phyloP scores from a whole-genome alignment of 2,797 vertebrate genomes.

The Macrochelys suwanniensis region DNA sequence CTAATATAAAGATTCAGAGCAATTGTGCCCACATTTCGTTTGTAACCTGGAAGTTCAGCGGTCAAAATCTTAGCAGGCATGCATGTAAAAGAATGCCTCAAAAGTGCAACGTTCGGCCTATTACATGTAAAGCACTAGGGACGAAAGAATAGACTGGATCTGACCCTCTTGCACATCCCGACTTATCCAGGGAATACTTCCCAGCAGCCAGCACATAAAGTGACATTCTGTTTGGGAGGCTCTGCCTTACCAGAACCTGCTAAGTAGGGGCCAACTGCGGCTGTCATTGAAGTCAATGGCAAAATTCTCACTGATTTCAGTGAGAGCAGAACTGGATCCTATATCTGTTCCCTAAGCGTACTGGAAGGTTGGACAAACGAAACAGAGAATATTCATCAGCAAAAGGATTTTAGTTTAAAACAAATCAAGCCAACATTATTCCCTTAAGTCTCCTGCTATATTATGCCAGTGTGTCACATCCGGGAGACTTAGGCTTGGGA shows the following conservation, averaged over 20 bases:
- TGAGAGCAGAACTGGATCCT: not conserved
- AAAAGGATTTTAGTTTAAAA: constrained; percentile 30
- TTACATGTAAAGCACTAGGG: not conserved
- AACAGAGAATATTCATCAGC: constrained; percentile 26
- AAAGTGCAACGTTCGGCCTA: not conserved
- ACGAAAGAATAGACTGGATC: accelerated
- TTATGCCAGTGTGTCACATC: not conserved
- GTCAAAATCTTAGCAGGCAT: constrained; percentile 23
- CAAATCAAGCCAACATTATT: not conserved
- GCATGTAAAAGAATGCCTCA: constrained; percentile 11
- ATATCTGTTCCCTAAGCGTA: not conserved
- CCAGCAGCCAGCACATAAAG: not conserved
- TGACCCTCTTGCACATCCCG: not conserved
- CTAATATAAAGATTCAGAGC: constrained; percentile 6
- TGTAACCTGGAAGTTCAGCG: constrained; percentile 23
- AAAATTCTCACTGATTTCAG: not conserved
- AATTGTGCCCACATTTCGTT: not conserved
- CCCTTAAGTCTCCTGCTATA: not conserved
- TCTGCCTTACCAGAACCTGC: not conserved
- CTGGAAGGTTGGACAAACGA: constrained; percentile 43
- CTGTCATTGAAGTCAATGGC: not conserved
- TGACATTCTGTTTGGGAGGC: constrained; percentile 39
- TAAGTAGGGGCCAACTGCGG: not conserved
- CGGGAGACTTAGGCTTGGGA: not conserved
- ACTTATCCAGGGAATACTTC: accelerated